Base-by-base conservation (phyloP, 2,888 invertebrate species). In the Nemoura dubitans region DNA sequence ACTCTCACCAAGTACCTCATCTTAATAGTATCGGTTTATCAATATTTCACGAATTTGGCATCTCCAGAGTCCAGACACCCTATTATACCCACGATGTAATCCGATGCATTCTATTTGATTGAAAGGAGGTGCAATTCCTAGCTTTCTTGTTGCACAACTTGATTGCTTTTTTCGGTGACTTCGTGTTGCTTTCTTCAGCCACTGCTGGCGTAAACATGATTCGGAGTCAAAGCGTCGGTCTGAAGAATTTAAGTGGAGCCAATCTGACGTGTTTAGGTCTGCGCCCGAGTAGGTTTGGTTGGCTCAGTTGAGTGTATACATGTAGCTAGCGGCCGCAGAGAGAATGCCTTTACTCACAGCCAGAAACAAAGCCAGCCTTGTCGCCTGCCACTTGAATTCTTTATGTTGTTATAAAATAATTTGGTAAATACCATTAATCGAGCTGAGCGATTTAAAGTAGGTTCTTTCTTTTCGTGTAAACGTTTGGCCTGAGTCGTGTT, bases 351-450 rank as follows among this genome's bases (percentile, higher is more conserved):
- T 1, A 10, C 78, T 78, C 78, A 78, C 78, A 28, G n/a, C 14
- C n/a, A 6, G 6, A 14, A 29, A 81, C 81, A 81, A 30, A 30
- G 30, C 14, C 5, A 21, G 0, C 81, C n/a, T 81, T 81, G 81
- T 81, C 29, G 2, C 5, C 26, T 30, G 2, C 81, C 81, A 81
- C 81, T 81, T 81, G 0, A 81, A 26, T 78, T 27, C 78, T 78
- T 28, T 21, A 59, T 78, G 6, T n/a, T 6, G 81, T 81, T 81
- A 81, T 29, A 81, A 81, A 81, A 29, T 81, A 30, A 29, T 81
- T 81, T 81, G 28, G 81, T 27, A 81, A 81, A 81, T 81, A 81
- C 29, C 81, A 81, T 81, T 81, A 3, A 81, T 81, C 81, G 81
- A 21, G 28, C 6, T 81, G 81, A 16, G 27, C 26, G 29, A 81